Base-by-base conservation (phyloP, 2,888 invertebrate species). In the Heliconius ethilla region DNA sequence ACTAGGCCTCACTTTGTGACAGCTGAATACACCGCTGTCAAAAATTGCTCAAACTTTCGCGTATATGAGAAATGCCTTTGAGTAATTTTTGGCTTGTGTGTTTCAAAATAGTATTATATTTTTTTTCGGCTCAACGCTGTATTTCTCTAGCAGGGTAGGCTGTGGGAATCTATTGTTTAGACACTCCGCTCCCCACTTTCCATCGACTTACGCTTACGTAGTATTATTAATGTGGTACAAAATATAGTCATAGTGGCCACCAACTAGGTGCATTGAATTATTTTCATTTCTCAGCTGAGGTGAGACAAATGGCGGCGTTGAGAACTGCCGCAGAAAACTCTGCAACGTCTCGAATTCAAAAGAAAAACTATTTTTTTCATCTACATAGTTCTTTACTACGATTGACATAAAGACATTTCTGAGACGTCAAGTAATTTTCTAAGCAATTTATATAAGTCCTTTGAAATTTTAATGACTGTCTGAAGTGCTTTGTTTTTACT, bases 381-480 rank as follows among this genome's bases (percentile, higher is more conserved):
- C 7, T 40, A 18, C 51, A 51, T 51, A 18, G 51, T 51, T 51
- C 18, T 22, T 7, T 7, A 51, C 18, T 18, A 51, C 18, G 22
- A 51, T 51, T 22, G 2, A 51, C 18, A 51, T 51, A 51, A 9
- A 18, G 51, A 51, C 9, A 51, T 51, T 51, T 51, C 51, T 51
- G n/a, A 59, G 11, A 59, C 59, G 10, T 10, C 11, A n/a, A n/a
- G 10, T 59, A 59, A n/a, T 59, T 10, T 10, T 59, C 10, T 59
- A 59, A 51, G 3, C n/a, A 37, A 67, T 67, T 67, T 67, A 67
- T 37, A 67, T n/a, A 67, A 22, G 66, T 67, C 2, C 33, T 33
- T 18, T 66, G 29, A 33, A 33, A 66, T 33, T 33, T 66, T 66
- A 66, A 66, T 66, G 66, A 66, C 22, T 66, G 66, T 66, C 66